phyloP scores from a whole-genome alignment of 2,113 vertebrate species.

The Oncorhynchus nerka region DNA sequence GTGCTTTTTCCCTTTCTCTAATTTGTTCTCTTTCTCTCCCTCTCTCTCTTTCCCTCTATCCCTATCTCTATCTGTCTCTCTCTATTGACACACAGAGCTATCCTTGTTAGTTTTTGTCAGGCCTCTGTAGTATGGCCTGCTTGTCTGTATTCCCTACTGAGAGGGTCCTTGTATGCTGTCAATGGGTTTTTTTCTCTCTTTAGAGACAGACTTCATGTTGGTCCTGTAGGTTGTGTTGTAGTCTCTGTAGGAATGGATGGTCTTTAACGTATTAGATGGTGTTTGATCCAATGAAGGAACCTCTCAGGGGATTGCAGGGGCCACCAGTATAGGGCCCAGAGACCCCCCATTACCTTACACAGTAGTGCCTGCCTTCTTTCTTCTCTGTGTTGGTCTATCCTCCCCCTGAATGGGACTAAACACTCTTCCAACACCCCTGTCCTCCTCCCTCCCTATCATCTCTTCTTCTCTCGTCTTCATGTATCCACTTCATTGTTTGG shows the following conservation, averaged over 20 bases:
- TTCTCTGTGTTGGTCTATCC: not conserved
- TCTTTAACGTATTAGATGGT: not conserved
- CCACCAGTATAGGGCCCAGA: not conserved
- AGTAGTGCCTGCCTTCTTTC: too few species aligned
- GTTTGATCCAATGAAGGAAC: not conserved
- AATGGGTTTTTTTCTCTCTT: not conserved
- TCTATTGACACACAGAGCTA: not conserved
- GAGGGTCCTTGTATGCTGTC: not conserved
- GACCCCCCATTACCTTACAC: too few species aligned
- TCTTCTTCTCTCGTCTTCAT: not conserved
- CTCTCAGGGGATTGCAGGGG: not conserved
- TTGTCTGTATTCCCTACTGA: not conserved
- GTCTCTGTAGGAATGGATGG: not conserved
- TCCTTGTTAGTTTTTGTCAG: not conserved
- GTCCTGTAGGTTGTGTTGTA: not conserved
- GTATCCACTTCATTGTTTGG: slow-evolving; percentile 19
- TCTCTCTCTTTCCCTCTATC: too few species aligned
- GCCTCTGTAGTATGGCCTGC: not conserved
- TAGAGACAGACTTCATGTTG: not conserved
- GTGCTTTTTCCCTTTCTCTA: too few species aligned
- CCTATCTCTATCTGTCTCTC: not conserved
- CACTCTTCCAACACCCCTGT: not conserved
- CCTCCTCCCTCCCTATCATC: not conserved
- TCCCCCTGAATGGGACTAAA: not conserved
- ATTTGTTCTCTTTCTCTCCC: too few species aligned